Evolutionary conservation across 2,888 invertebrate genomes (phyloP).

Genomic region (Eutolmus rufibarbis): DNA sequence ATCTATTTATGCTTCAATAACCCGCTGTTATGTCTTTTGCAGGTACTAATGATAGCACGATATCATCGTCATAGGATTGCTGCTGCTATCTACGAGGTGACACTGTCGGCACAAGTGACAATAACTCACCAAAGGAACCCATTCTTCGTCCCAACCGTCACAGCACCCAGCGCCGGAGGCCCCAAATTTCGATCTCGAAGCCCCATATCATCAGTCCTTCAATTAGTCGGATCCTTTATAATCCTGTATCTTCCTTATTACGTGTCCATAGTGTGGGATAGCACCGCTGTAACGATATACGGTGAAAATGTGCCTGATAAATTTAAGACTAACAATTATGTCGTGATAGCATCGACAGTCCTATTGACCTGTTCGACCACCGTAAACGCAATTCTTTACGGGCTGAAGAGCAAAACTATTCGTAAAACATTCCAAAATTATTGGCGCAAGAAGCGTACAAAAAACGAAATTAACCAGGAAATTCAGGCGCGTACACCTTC

Average conservation of each 20-base stretch:
- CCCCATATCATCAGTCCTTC: constrained; percentile 74
- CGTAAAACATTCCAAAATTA: constrained; percentile 78
- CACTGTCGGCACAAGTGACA: constrained; percentile 82
- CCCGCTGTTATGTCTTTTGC: not conserved
- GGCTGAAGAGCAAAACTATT: constrained; percentile 75
- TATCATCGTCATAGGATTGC: constrained; percentile 85
- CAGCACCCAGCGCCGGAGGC: constrained; percentile 65
- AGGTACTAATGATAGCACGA: constrained; percentile 71
- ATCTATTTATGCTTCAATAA: not conserved
- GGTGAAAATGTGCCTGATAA: constrained; percentile 48
- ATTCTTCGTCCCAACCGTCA: constrained; percentile 74
- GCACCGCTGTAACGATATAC: constrained; percentile 58
- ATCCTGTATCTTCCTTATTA: constrained; percentile 80
- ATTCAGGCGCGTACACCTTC: constrained; percentile 83
- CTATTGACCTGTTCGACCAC: constrained; percentile 68
- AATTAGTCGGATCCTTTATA: constrained; percentile 75
- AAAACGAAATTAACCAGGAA: constrained; percentile 80
- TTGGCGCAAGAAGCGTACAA: constrained; percentile 78
- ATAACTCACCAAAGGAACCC: constrained; percentile 84
- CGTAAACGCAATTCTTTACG: constrained; percentile 80
- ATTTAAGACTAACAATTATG: constrained; percentile 45
- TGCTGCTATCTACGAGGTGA: constrained; percentile 85
- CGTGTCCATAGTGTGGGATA: constrained; percentile 74
- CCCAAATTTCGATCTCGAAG: constrained; percentile 66
- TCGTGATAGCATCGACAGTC: constrained; percentile 44